phyloP scores from a whole-genome alignment of 2,888 invertebrate genomes.

The Gari tellinella region DNA sequence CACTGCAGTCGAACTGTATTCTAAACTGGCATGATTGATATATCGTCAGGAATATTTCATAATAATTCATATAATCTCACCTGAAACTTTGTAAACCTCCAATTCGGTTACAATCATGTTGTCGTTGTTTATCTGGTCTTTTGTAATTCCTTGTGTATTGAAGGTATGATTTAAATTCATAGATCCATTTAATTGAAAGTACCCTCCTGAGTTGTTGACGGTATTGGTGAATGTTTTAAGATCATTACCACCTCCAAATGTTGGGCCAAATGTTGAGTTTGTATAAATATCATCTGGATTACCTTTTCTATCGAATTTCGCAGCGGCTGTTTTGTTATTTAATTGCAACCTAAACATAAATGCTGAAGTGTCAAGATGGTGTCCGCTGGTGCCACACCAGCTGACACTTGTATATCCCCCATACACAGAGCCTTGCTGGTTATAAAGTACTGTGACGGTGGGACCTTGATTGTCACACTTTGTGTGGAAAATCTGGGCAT shows the following conservation, averaged over 20 bases:
- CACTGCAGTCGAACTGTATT: too few relatives aligned
- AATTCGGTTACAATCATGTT: constrained; percentile 38
- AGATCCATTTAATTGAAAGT: constrained; percentile 21
- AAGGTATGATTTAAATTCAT: constrained; percentile 17
- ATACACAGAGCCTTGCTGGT: constrained; percentile 56
- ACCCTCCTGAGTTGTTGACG: too few relatives aligned
- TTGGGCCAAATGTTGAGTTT: constrained; percentile 22
- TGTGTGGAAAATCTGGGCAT: too few relatives aligned
- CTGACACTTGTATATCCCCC: constrained; percentile 59
- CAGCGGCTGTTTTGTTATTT: constrained; percentile 14
- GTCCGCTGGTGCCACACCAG: constrained; percentile 30
- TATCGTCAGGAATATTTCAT: too few relatives aligned
- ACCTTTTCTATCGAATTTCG: constrained; percentile 17
- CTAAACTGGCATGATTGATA: too few relatives aligned
- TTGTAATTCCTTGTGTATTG: constrained; percentile 18
- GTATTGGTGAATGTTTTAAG: constrained; percentile 24
- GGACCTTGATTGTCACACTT: constrained; percentile 64
- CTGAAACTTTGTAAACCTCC: constrained; percentile 44
- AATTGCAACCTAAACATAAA: constrained; percentile 43
- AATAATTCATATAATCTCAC: too few relatives aligned
- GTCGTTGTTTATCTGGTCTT: constrained; percentile 34
- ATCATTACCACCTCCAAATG: constrained; percentile 41
- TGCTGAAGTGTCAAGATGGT: constrained; percentile 20
- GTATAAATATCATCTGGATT: constrained; percentile 5
- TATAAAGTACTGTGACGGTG: constrained; percentile 64